Conservation (phyloP, 2,113 vertebrate species). For the Ammodytes marinus region DNA sequence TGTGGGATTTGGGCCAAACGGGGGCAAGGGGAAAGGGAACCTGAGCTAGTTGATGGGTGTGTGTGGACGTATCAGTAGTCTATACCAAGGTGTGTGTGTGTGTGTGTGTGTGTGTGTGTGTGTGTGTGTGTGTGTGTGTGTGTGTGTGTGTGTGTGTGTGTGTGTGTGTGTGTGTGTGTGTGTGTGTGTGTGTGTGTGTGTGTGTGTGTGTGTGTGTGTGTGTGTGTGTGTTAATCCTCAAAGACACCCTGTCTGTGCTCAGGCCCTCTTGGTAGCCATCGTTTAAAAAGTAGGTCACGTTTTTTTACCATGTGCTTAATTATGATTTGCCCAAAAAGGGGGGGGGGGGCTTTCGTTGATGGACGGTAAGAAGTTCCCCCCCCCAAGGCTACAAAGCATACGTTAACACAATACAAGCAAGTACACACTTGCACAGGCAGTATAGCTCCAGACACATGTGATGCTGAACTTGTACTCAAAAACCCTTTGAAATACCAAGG, state of each 20-base stretch:
- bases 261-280: slow-evolving; percentile 10
- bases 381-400: not conserved
- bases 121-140: not conserved
- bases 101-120: slow-evolving; percentile 1
- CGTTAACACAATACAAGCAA: slow-evolving; percentile 27
- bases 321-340: slow-evolving; percentile 63
- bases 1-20: slow-evolving; percentile 40
- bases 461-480: not conserved
- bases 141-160: slow-evolving; percentile 7
- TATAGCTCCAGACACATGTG: not conserved
- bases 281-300: slow-evolving; percentile 71
- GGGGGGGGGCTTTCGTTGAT: slow-evolving; percentile 45
- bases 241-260: slow-evolving; percentile 51
- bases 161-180: not conserved
- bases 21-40: slow-evolving; percentile 31
- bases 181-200: not conserved
- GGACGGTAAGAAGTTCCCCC: slow-evolving; percentile 10
- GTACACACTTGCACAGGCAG: not conserved
- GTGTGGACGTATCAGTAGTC: not conserved
- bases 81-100: not conserved
- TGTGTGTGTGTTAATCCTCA: slow-evolving; percentile 54
- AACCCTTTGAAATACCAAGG: not conserved
- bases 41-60: slow-evolving; percentile 11
- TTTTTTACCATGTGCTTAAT: slow-evolving; percentile 70
- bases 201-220: slow-evolving; percentile 11